phyloP scores from a whole-genome alignment of 2,113 vertebrate species.

The Macrotis lagotis region DNA sequence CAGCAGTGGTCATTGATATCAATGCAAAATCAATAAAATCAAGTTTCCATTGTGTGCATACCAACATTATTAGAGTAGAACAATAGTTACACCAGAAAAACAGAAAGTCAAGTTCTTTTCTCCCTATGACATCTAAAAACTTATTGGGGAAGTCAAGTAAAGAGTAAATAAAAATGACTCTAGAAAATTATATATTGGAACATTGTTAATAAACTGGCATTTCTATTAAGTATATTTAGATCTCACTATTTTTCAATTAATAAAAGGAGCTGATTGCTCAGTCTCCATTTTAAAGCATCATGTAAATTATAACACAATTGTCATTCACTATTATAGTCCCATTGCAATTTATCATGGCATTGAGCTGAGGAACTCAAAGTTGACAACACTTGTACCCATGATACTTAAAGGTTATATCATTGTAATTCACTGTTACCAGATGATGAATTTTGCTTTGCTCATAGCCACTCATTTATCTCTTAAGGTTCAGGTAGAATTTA shows the following conservation, averaged over 20 bases:
- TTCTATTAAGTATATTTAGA: background rate
- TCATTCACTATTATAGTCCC: background rate
- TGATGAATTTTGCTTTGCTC: background rate
- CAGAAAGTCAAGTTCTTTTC: background rate
- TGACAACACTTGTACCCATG: background rate
- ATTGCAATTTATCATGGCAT: background rate
- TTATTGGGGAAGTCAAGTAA: background rate
- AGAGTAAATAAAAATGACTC: background rate
- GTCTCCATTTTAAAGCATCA: background rate
- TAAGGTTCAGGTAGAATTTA: background rate
- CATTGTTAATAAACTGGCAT: background rate
- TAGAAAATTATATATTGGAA: background rate
- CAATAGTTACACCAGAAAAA: background rate
- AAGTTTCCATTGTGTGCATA: background rate
- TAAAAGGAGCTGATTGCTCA: background rate
- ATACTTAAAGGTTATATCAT: background rate
- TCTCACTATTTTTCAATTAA: background rate
- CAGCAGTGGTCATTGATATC: constrained; percentile 62
- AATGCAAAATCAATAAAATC: constrained; percentile 60
- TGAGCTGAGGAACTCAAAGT: background rate
- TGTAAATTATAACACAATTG: background rate
- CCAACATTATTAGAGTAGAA: background rate
- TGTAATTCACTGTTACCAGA: background rate
- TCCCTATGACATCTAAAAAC: background rate
- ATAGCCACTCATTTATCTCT: background rate